Base-by-base conservation (phyloP, 2,113 vertebrate species). In the Aepyceros melampus region DNA sequence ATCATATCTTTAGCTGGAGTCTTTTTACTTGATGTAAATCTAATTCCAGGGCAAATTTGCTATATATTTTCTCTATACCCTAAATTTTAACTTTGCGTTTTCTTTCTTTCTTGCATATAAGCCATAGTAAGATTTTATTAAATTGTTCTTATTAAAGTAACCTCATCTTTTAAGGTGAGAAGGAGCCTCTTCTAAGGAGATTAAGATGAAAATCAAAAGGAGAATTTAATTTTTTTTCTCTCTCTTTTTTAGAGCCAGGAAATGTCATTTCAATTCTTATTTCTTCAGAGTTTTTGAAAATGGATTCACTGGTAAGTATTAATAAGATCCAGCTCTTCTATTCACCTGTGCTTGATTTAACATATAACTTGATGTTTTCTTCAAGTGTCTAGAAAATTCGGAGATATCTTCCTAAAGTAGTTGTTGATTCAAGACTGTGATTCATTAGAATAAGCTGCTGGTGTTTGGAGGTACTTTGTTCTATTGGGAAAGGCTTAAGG, bases 241-340 rank as follows among this genome's bases (percentile, higher is more conserved):
- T 45, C 92, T 7, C 98, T 49, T 94, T 99, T 99, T 97, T 99
- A 99, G 99, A 99, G 98, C 99, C 99, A 99, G 99, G 99, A 99
- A 99, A 99, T 99, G 99, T 99, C 97, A 99, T 99, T 99, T 99
- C 99, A 97, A 99, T 99, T 99, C 99, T 99, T 98, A 99, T 99
- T 99, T 99, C 99, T 98, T 99, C 99, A 87, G 99, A 99, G 97
- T 99, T 99, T 99, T 99, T 99, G 99, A 99, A 99, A 99, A 99
- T 99, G 99, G 99, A 99, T 98, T 99, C 99, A 95, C 99, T 99
- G 99, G 99, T 99, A 99, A 99, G 99, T 99, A 99, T 96, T 98
- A 96, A 95, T 58, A 64, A 74, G 40, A 96, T 95, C 43, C 17
- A 88, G 60, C 8, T 78, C 33, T 89, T 97, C 27, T 92, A 29